Evolutionary conservation across 1,140 invertebrate species (phyloP), one percentile per base, ranked within the genome.

Genomic region (Daktulosphaira vitifoliae): DNA sequence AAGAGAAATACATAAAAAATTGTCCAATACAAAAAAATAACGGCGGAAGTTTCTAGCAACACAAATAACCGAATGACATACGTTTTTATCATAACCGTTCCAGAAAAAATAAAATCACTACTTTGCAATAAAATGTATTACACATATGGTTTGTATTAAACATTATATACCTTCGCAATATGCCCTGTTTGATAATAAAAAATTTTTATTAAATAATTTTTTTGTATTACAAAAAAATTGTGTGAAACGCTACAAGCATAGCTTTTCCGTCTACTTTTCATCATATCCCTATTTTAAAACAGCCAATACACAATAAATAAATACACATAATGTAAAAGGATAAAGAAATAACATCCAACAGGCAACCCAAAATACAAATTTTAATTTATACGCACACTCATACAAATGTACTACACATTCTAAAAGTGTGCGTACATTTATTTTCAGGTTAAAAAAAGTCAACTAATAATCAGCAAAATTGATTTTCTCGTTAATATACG

Each of bases 171-270:
- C n/a, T n/a, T n/a, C n/a, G n/a, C n/a, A n/a, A n/a, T n/a, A n/a
- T n/a, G n/a, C n/a, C n/a, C n/a, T n/a, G n/a, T n/a, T n/a, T n/a
- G n/a, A n/a, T n/a, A n/a, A n/a, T n/a, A n/a, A n/a, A n/a, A n/a
- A n/a, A n/a, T n/a, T n/a, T n/a, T n/a, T n/a, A n/a, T n/a, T n/a
- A n/a, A n/a, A n/a, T n/a, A n/a, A n/a, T n/a, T n/a, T n/a, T n/a
- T n/a, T n/a, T n/a, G n/a, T n/a, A n/a, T n/a, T n/a, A n/a, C n/a
- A 33, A 33, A 33, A 33, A 33, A 33, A 33, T 11, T 6, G 29
- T 33, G 25, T 59, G 54, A 59, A 59, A 59, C 54, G 54, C 54
- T 59, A 59, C 54, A 59, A 59, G 54, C 54, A 59, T 59, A 59
- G 39, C 54, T 56, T 59, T n/a, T 59, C 42, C 39, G 39, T 59